Conservation (phyloP, 2,888 invertebrate species). For the Hemithea aestivaria region DNA sequence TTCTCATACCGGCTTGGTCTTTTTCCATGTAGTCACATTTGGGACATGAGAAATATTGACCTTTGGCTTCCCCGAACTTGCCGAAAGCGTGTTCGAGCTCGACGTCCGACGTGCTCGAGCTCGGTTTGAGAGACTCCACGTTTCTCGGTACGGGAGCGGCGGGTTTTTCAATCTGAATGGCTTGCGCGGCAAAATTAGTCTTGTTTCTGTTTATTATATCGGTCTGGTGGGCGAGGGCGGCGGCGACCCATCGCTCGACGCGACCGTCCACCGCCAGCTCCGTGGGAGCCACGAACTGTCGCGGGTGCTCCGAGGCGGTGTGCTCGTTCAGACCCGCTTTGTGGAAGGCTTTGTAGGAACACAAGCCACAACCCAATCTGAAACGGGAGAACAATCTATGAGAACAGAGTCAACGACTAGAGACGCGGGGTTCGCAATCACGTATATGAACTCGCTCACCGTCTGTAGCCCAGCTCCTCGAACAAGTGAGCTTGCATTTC, state of each 20-base stretch:
- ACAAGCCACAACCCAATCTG: slow-evolving; percentile 81
- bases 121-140: slow-evolving; percentile 10
- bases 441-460: too few relatives aligned
- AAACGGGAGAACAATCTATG: slow-evolving; percentile 3
- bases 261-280: slow-evolving; percentile 58
- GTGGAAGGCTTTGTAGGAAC: slow-evolving; percentile 79
- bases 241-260: slow-evolving; percentile 76
- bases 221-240: slow-evolving; percentile 51
- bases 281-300: slow-evolving; percentile 47
- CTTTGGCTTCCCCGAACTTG: slow-evolving; percentile 41
- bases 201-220: slow-evolving; percentile 43
- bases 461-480: slow-evolving; percentile 82
- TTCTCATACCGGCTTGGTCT: slow-evolving; percentile 47
- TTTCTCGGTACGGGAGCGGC: slow-evolving; percentile 13
- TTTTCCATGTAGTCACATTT: slow-evolving; percentile 45
- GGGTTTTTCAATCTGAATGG: slow-evolving; percentile 29
- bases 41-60: slow-evolving; percentile 50
- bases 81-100: slow-evolving; percentile 56
- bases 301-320: slow-evolving; percentile 65
- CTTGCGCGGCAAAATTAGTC: slow-evolving; percentile 44
- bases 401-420: neutral
- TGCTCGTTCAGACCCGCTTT: slow-evolving; percentile 76
- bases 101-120: slow-evolving; percentile 5
- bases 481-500: slow-evolving; percentile 84
- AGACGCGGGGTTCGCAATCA: too few relatives aligned